Conservation (phyloP, 1,140 invertebrate genomes). For the Pemphigus obesinymphae region DNA sequence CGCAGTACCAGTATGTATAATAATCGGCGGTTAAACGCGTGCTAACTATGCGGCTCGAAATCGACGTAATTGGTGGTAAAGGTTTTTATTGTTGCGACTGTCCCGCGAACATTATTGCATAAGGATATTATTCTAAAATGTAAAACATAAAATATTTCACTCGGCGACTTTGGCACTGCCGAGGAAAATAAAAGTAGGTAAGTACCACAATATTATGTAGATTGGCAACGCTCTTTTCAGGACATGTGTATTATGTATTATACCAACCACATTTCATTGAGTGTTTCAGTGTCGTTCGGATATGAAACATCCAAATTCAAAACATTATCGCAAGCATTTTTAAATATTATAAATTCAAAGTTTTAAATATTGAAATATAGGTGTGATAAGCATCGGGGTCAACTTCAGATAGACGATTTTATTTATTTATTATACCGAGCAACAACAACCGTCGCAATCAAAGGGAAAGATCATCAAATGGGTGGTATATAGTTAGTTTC, state of each 20-base stretch:
- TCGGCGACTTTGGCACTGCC: too few species aligned
- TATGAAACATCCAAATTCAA: not conserved
- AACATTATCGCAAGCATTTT: too few species aligned
- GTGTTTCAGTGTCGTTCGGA: not conserved
- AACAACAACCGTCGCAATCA: not conserved
- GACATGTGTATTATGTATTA: not conserved
- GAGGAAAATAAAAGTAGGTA: not conserved
- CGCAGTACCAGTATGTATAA: conserved; percentile 22
- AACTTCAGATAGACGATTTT: not conserved
- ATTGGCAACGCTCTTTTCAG: not conserved
- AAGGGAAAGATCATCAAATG: too few species aligned
- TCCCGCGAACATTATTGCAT: not conserved
- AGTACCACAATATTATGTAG: too few species aligned
- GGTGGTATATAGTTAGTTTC: too few species aligned
- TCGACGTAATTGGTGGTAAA: conserved; percentile 38
- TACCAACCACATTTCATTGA: too few species aligned
- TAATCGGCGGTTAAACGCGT: conserved; percentile 34
- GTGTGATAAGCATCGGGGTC: too few species aligned
- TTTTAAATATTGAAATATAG: too few species aligned
- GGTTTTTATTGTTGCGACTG: conserved; percentile 26
- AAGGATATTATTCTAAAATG: not conserved
- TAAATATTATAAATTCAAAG: too few species aligned
- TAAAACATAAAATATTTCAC: not conserved
- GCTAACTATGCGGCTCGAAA: conserved; percentile 19
- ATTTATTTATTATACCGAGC: not conserved